Evolutionary conservation across 2,113 vertebrate species (phyloP).

Genomic region (Podiceps cristatus): DNA sequence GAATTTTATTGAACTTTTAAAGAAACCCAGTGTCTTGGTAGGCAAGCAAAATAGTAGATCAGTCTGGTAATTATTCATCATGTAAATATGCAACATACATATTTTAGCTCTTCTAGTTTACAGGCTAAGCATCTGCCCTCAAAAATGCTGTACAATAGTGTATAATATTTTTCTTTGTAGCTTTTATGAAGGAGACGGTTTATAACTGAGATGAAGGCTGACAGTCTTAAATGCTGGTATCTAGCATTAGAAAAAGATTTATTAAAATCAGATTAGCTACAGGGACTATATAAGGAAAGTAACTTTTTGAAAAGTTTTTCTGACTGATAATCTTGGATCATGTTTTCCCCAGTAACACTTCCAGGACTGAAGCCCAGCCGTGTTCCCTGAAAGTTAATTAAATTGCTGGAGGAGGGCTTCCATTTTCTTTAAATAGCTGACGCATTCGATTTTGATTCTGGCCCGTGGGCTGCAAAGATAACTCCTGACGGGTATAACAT

Average conservation of each 20-base stretch:
- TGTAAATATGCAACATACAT: neutral
- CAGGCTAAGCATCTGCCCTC: neutral
- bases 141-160: neutral
- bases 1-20: neutral
- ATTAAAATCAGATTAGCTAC: neutral
- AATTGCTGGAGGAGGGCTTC: conserved; percentile 70
- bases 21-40: neutral
- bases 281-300: neutral
- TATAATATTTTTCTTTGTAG: neutral
- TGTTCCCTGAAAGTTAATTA: conserved; percentile 64
- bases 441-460: conserved; percentile 77
- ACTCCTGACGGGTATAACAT: conserved; percentile 82
- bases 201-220: neutral
- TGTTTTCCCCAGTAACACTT: neutral
- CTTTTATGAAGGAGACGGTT: neutral
- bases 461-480: conserved; percentile 79
- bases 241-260: neutral
- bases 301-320: neutral
- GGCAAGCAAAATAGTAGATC: neutral
- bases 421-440: conserved; percentile 85
- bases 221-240: neutral
- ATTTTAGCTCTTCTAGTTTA: neutral
- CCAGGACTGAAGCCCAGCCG: neutral
- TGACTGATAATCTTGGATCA: neutral
- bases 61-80: neutral